A percentile compares a stretch with the other conserved stretches of the same genome.
phyloP scores from a whole-genome alignment of 2,113 vertebrate genomes.

The Melanostigma gelatinosum region DNA sequence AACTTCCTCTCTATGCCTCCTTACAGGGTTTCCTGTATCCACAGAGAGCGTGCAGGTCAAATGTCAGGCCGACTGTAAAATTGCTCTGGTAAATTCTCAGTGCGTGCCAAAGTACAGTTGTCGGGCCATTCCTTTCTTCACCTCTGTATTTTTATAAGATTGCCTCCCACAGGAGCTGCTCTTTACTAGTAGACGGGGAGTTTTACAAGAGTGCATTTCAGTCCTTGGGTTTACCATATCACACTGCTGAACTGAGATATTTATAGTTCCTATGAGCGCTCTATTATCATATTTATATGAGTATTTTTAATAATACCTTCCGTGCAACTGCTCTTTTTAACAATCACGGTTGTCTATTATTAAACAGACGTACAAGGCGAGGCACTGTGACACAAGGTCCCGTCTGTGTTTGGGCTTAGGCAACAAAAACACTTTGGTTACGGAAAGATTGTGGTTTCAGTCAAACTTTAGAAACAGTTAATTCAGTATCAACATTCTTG shows the following conservation, averaged over 20 bases:
- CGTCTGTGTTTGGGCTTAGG: not conserved
- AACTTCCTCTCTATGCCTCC: slow-evolving; percentile 73
- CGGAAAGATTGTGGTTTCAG: not conserved
- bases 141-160: slow-evolving; percentile 19
- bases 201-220: slow-evolving; percentile 37
- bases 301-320: not conserved
- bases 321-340: not conserved
- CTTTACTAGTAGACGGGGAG: not conserved
- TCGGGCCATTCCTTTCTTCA: slow-evolving; percentile 40
- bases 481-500: not conserved
- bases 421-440: not conserved
- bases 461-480: not conserved
- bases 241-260: slow-evolving; percentile 44
- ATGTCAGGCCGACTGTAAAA: slow-evolving; percentile 65
- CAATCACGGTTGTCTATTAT: not conserved
- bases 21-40: slow-evolving; percentile 71
- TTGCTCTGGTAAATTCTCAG: slow-evolving; percentile 44
- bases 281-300: not conserved
- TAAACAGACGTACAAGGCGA: not conserved
- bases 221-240: slow-evolving; percentile 27
- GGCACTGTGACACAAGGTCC: not conserved
- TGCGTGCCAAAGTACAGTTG: slow-evolving; percentile 39
- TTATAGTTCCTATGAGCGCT: slow-evolving; percentile 27
- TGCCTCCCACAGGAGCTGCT: slow-evolving; percentile 31
- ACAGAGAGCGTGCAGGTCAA: slow-evolving; percentile 33